Percentiles rank a stretch among this genome's conserved stretches.
These are phyloP conservation scores for Acanthoscelides obtectus DNA, from an alignment of 2,888 invertebrate species.

Conservation along the genomic window DNA sequence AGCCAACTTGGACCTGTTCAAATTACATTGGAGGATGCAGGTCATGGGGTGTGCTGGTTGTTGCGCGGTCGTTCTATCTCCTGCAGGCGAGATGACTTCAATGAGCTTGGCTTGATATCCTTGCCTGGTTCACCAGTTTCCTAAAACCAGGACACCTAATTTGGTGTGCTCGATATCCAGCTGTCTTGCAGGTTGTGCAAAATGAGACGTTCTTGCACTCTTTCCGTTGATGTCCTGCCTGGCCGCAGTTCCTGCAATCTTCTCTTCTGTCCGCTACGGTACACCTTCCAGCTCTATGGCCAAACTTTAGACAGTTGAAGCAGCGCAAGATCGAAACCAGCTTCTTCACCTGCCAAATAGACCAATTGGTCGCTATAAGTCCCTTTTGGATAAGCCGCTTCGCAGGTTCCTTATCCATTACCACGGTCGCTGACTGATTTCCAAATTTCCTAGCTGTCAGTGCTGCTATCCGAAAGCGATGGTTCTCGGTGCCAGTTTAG, in stretches of 20 bases:
- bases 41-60: too few species aligned
- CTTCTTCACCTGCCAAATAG: too few species aligned
- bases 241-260: conserved; percentile 12
- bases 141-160: conserved; percentile 10
- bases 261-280: conserved; percentile 5
- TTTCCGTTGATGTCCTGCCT: conserved; percentile 7
- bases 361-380: too few species aligned
- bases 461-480: not conserved
- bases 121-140: not conserved
- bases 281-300: conserved; percentile 9
- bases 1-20: too few species aligned
- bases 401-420: conserved; percentile 1
- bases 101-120: too few species aligned
- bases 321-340: too few species aligned
- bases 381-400: too few species aligned
- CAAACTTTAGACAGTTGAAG: conserved; percentile 11
- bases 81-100: too few species aligned
- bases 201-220: conserved; percentile 4
- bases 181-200: conserved; percentile 6
- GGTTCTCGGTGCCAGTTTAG: not conserved
- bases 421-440: conserved; percentile 1
- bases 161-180: conserved; percentile 7
- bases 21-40: too few species aligned
- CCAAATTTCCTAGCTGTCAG: not conserved
- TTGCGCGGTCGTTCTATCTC: too few species aligned